phyloP scores from a whole-genome alignment of 2,888 invertebrate genomes.

The Lacanobia oleracea region DNA sequence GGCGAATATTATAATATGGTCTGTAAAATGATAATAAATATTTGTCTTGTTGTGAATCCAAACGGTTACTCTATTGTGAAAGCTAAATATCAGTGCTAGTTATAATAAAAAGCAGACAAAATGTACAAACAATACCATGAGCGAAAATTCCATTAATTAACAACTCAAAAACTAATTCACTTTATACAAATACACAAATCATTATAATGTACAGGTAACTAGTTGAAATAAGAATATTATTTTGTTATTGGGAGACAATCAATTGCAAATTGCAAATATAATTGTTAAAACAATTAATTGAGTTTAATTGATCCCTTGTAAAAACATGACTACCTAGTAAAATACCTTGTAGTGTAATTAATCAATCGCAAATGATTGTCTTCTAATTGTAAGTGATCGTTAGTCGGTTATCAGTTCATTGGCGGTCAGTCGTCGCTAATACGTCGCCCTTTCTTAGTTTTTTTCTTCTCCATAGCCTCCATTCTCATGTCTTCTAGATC shows the following conservation, averaged over 20 bases:
- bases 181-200: conserved; percentile 60
- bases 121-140: conserved; percentile 32
- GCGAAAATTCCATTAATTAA: conserved; percentile 32
- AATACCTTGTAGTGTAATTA: conserved; percentile 33
- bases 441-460: conserved; percentile 90
- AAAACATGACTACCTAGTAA: conserved; percentile 31
- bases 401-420: conserved; percentile 13
- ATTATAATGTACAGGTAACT: conserved; percentile 63
- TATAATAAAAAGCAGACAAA: conserved; percentile 41
- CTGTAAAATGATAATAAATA: not conserved
- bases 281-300: conserved; percentile 40
- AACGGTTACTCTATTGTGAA: conserved; percentile 20
- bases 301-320: conserved; percentile 58
- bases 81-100: conserved; percentile 11
- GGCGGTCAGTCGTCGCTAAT: conserved; percentile 78
- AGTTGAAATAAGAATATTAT: conserved; percentile 31
- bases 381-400: conserved; percentile 37
- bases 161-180: conserved; percentile 49
- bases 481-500: conserved; percentile 97
- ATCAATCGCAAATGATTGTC: conserved; percentile 48
- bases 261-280: conserved; percentile 42
- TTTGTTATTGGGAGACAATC: conserved; percentile 49
- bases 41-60: not conserved
- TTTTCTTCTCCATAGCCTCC: conserved; percentile 95
- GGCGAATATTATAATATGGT: not conserved